Evolutionary conservation across 2,888 invertebrate genomes (phyloP).

Genomic region (Pristionchus mayeri): DNA sequence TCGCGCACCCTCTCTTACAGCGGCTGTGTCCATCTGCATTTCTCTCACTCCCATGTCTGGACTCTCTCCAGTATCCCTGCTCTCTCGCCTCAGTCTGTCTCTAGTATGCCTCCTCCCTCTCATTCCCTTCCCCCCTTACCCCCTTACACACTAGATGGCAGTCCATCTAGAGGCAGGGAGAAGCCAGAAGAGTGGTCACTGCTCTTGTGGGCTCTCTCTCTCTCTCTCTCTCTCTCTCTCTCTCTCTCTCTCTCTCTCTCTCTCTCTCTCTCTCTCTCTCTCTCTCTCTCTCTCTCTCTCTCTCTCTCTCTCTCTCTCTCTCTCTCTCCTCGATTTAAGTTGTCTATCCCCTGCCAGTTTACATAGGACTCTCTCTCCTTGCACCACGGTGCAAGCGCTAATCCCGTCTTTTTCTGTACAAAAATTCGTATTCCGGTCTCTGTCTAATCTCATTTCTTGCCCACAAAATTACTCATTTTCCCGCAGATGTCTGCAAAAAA

Average conservation of each 20-base stretch:
- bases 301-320: slow-evolving; percentile 47
- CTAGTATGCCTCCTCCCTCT: background rate
- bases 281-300: background rate
- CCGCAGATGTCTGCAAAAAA: background rate
- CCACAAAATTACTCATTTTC: background rate
- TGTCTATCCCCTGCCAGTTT: background rate
- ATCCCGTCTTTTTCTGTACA: no score
- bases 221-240: no score
- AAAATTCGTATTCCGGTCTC: no score
- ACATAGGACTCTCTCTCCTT: slow-evolving; percentile 19
- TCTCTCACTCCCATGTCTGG: slow-evolving; percentile 53
- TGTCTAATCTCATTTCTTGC: no score
- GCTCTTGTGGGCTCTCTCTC: background rate
- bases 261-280: background rate
- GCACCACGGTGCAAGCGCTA: no score
- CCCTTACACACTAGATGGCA: background rate
- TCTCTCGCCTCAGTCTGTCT: background rate
- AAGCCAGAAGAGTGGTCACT: background rate
- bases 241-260: background rate
- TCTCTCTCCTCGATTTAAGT: background rate
- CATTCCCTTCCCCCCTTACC: background rate
- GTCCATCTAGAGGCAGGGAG: background rate
- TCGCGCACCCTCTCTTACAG: slow-evolving; percentile 22
- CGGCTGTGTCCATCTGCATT: no score
- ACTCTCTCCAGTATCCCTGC: slow-evolving; percentile 51